Evolutionary conservation across 2,888 invertebrate genomes (phyloP), one percentile per base, ranked within the genome.

Genomic region (Caenorhabditis sulstoni): DNA sequence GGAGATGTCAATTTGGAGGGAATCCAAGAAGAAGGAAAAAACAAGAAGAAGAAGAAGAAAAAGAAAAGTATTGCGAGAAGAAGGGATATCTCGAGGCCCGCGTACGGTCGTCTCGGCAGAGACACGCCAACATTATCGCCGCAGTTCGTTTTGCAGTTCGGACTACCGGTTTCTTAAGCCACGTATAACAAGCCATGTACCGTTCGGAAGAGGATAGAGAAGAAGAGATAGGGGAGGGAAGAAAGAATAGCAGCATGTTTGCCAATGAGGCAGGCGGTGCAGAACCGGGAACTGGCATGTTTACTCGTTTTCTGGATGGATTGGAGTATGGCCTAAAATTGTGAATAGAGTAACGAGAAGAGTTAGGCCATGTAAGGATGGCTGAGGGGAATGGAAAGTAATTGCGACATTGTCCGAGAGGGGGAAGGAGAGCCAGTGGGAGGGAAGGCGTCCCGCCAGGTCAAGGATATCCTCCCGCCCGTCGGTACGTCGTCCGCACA

Each of bases 121-220:
- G 62, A 62, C 61, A 75, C 65, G 59, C 53, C 66, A 47, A 57
- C 59, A 75, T 75, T 75, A 75, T 65, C 64, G 65, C 66, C 44
- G 75, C 75, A 75, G 67, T 75, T 75, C 73, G 73, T 74, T 67
- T 75, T 75, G 75, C 75, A 75, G 75, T 75, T 67, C 75, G 75
- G 55, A 71, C 47, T 75, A 75, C 75, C 75, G 75, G 75, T 75
- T 75, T 75, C 67, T 75, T 67, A 75, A 75, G 75, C 75, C 67
- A 75, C 75, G 75, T 75, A 75, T 67, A 67, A 68, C 75, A 62
- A 67, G 62, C 52, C 59, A 29, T n/a, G 35, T 29, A 50, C 55
- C 39, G 52, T 23, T 55, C 45, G 41, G 50, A 23, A 50, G 53
- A 11, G 50, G 16, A 59, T 41, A 59, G 53, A 45, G 23, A 44